Percentiles rank a stretch among this genome's conserved stretches.
Evolutionary conservation across 2,888 invertebrate genomes (phyloP).

Genomic region (Orchesella flavescens): DNA sequence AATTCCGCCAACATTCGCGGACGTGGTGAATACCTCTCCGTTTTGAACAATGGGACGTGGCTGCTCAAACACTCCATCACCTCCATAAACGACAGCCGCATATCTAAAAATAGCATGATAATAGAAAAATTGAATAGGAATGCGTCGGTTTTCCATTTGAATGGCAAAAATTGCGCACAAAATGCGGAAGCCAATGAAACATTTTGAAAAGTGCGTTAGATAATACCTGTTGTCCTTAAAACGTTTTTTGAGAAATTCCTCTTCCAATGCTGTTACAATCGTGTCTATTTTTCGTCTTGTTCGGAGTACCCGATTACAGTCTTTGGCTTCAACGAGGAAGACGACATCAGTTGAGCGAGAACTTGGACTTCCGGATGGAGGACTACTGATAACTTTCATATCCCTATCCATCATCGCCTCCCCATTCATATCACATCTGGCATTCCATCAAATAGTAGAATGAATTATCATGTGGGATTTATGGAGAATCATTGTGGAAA

Average conservation of each 20-base stretch:
- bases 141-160: slow-evolving; percentile 50
- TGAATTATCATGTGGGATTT: background rate
- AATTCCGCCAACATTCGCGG: slow-evolving; percentile 79
- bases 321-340: slow-evolving; percentile 89
- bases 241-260: slow-evolving; percentile 80
- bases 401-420: slow-evolving; percentile 84
- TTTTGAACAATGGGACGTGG: slow-evolving; percentile 84
- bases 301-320: slow-evolving; percentile 84
- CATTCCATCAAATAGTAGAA: background rate
- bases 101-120: slow-evolving; percentile 78
- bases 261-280: slow-evolving; percentile 81
- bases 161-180: slow-evolving; percentile 48
- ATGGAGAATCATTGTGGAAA: background rate
- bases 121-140: background rate
- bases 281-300: slow-evolving; percentile 81
- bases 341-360: slow-evolving; percentile 87
- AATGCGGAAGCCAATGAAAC: too few species aligned
- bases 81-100: slow-evolving; percentile 88
- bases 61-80: slow-evolving; percentile 81
- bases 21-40: slow-evolving; percentile 81
- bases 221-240: slow-evolving; percentile 82
- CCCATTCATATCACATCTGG: slow-evolving; percentile 83
- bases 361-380: slow-evolving; percentile 75
- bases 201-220: too few species aligned
- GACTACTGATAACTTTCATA: slow-evolving; percentile 79